Conservation (phyloP, 1,140 invertebrate genomes). For the Planococcus citri region DNA sequence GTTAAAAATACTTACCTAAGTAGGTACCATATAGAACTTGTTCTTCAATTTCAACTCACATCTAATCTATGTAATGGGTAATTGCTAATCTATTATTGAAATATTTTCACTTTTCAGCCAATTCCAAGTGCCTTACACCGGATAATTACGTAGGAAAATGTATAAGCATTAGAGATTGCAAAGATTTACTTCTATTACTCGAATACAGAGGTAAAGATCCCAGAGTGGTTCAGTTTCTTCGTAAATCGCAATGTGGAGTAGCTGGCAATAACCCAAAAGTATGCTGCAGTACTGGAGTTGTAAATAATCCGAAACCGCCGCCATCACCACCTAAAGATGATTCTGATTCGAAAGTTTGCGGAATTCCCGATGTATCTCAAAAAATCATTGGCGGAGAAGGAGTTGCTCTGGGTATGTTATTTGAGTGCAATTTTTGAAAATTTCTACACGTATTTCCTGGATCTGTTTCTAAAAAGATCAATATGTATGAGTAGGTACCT, state of each 20-base stretch:
- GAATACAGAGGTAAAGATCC: background rate
- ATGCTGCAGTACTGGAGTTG: slow-evolving; percentile 35
- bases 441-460: too few relatives aligned
- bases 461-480: too few relatives aligned
- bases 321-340: background rate
- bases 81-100: too few relatives aligned
- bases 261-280: slow-evolving; percentile 39
- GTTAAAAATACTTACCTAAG: too few relatives aligned
- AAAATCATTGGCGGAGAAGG: slow-evolving; percentile 7
- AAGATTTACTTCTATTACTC: slow-evolving; percentile 23
- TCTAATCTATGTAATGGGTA: too few relatives aligned
- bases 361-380: background rate
- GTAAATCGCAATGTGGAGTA: slow-evolving; percentile 39
- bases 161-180: slow-evolving; percentile 34
- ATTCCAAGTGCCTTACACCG: background rate
- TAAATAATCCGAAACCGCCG: too few relatives aligned
- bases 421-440: too few relatives aligned
- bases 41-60: too few relatives aligned
- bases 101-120: background rate
- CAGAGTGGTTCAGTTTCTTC: background rate
- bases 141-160: slow-evolving; percentile 28
- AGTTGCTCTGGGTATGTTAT: background rate
- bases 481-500: too few relatives aligned
- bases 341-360: background rate
- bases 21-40: too few relatives aligned